Percentiles rank a stretch among this genome's conserved stretches.
Evolutionary conservation across 2,113 vertebrate genomes (phyloP).

Genomic region (Sorex fumeus): DNA sequence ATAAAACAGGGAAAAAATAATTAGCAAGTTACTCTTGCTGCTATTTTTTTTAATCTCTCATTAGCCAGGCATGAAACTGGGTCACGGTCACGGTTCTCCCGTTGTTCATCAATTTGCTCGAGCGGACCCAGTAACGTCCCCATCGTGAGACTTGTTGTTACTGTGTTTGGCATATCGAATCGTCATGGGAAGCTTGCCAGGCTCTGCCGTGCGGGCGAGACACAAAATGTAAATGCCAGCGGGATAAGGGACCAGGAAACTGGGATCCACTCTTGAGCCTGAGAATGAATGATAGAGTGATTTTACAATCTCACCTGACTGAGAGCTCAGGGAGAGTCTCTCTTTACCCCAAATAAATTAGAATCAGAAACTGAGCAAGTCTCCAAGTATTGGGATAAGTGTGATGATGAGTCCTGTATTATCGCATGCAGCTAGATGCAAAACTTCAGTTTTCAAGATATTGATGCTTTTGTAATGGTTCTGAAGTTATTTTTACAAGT

Average conservation of each 20-base stretch:
- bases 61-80: neutral
- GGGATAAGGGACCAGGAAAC: neutral
- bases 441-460: neutral
- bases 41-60: neutral
- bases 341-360: neutral
- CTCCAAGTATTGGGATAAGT: neutral
- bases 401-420: neutral
- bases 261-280: too few relatives aligned
- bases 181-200: too few relatives aligned
- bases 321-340: neutral
- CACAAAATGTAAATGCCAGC: neutral
- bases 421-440: neutral
- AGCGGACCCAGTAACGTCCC: too few relatives aligned
- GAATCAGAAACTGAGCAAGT: too few relatives aligned
- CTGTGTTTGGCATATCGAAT: too few relatives aligned
- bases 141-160: too few relatives aligned
- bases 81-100: too few relatives aligned
- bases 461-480: neutral
- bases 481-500: neutral
- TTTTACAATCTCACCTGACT: neutral
- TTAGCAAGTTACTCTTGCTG: neutral
- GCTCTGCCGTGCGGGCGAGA: too few relatives aligned
- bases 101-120: too few relatives aligned
- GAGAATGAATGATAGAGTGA: rapidly evolving
- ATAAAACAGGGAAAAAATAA: too few relatives aligned